Conservation (phyloP, 2,888 invertebrate genomes). For the Arctia plantaginis region DNA sequence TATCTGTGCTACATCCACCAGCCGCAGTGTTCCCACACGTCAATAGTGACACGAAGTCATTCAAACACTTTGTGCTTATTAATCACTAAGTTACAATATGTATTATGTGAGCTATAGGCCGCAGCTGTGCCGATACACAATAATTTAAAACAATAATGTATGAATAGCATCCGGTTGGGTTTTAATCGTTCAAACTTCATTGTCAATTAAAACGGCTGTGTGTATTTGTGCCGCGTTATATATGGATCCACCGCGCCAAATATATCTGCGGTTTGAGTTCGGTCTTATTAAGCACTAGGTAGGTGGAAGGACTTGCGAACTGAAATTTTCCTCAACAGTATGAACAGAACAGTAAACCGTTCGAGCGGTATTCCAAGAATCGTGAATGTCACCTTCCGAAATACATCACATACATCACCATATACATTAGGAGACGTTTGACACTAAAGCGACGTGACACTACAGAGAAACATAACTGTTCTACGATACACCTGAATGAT, state of each 20-base stretch:
- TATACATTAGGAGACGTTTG: not conserved
- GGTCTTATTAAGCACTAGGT: not conserved
- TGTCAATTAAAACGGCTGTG: not conserved
- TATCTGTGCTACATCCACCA: not conserved
- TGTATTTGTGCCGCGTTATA: not conserved
- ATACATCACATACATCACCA: no score
- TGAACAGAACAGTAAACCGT: not conserved
- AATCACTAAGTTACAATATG: slow-evolving; percentile 15
- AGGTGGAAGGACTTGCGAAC: not conserved
- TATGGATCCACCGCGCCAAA: not conserved
- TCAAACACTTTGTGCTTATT: slow-evolving; percentile 17
- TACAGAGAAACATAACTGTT: no score
- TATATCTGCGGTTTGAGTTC: not conserved
- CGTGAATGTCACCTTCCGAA: not conserved
- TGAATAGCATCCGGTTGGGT: slow-evolving; percentile 14
- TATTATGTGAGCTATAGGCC: slow-evolving; percentile 12
- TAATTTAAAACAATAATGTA: slow-evolving; percentile 17
- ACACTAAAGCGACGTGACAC: not conserved
- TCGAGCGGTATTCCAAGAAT: not conserved
- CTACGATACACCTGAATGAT: no score
- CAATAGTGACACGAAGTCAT: not conserved
- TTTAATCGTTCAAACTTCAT: slow-evolving; percentile 10
- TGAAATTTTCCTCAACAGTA: not conserved
- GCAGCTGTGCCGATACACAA: slow-evolving; percentile 15
- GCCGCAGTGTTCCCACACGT: slow-evolving; percentile 6